Conservation (phyloP, 2,113 vertebrate genomes). For the Zosterops japonicus region DNA sequence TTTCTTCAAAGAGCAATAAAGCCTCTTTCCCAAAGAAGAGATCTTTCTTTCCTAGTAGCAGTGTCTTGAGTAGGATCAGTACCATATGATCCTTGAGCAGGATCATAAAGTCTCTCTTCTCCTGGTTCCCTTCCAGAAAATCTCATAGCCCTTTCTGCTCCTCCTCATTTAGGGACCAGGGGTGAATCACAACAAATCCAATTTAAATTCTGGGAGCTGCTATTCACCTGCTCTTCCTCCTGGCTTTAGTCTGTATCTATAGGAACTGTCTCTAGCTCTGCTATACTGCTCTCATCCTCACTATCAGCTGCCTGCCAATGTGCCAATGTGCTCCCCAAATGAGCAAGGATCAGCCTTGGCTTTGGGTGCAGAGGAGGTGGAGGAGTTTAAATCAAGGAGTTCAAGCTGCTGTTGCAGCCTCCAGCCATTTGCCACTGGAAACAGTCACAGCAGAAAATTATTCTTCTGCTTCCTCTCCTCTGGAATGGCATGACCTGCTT, state of each 20-base stretch:
- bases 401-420: background rate
- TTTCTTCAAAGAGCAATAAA: background rate
- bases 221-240: background rate
- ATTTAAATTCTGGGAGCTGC: background rate
- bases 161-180: background rate
- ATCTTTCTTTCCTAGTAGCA: background rate
- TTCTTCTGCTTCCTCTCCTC: background rate
- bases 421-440: background rate
- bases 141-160: background rate
- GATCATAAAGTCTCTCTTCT: background rate
- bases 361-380: background rate
- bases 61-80: background rate
- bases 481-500: background rate
- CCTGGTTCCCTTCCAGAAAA: background rate
- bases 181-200: background rate
- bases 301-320: background rate
- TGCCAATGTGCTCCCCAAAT: background rate
- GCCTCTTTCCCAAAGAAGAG: background rate
- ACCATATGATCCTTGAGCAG: background rate
- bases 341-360: background rate
- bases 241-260: background rate
- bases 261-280: conserved; percentile 1
- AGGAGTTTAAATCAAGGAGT: background rate
- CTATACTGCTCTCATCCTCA: background rate
- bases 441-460: background rate